These are phyloP conservation scores for Oriolus oriolus DNA, from an alignment of 2,113 vertebrate genomes.

Conservation along the genomic window DNA sequence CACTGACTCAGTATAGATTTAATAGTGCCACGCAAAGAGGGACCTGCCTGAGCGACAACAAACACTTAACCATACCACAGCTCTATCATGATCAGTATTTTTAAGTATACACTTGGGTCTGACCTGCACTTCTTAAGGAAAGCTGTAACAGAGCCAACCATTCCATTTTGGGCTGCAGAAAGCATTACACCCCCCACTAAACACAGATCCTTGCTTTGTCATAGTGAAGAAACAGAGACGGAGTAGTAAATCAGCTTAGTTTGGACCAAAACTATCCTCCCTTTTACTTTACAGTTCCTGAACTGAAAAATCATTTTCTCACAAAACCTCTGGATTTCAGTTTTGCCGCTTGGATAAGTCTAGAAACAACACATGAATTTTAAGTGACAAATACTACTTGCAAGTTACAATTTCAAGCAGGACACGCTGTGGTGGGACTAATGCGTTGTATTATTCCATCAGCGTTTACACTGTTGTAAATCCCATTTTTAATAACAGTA, in stretches of 20 bases:
- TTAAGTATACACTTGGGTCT: background rate
- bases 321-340: background rate
- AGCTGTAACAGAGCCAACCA: background rate
- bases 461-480: background rate
- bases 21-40: background rate
- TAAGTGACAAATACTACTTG: background rate
- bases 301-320: background rate
- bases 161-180: background rate
- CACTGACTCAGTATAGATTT: background rate
- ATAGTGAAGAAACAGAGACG: background rate
- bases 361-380: background rate
- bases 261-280: background rate
- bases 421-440: fast-evolving
- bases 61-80: background rate
- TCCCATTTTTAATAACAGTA: background rate
- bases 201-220: background rate
- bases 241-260: background rate
- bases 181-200: background rate
- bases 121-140: background rate
- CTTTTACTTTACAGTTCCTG: background rate
- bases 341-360: background rate
- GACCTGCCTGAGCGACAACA: background rate
- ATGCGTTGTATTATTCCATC: background rate
- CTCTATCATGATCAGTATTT: background rate
- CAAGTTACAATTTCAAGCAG: background rate